These are phyloP conservation scores for Antechinus flavipes DNA, from an alignment of 2,113 vertebrate genomes.

Conservation along the genomic window DNA sequence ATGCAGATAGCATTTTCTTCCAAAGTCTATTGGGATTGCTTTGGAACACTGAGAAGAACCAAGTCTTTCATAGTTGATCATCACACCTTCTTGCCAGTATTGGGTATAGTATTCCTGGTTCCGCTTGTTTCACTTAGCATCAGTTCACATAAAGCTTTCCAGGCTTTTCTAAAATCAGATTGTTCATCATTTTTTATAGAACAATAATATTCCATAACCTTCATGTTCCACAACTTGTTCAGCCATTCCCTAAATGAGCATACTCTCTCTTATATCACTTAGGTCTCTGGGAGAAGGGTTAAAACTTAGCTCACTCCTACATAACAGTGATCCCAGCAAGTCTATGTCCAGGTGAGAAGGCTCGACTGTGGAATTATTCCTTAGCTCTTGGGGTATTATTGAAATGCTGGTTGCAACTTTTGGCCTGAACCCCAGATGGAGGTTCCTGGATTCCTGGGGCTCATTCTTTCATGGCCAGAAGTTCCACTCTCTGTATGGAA, in stretches of 20 bases:
- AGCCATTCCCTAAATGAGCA: not conserved
- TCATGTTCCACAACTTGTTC: too few relatives aligned
- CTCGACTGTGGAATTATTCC: not conserved
- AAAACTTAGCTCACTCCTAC: not conserved
- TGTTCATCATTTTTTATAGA: too few relatives aligned
- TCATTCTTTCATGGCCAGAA: not conserved
- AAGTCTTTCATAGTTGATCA: too few relatives aligned
- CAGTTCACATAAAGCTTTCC: too few relatives aligned
- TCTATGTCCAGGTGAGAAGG: not conserved
- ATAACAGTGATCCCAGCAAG: not conserved
- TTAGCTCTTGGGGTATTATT: not conserved
- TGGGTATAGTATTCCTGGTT: too few relatives aligned
- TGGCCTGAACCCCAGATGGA: not conserved
- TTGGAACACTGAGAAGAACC: too few relatives aligned
- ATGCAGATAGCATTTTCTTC: too few relatives aligned
- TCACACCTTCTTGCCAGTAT: too few relatives aligned
- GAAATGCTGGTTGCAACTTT: not conserved
- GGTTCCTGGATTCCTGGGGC: not conserved
- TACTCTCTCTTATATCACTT: not conserved
- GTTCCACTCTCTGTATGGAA: not conserved
- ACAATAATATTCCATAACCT: too few relatives aligned
- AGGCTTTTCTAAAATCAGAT: too few relatives aligned
- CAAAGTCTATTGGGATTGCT: too few relatives aligned
- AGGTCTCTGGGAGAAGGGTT: not conserved
- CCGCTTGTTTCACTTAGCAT: too few relatives aligned